Evolutionary conservation across 2,888 invertebrate genomes (phyloP), one percentile per base, ranked within the genome.

Genomic region (Amblyteles armatorius): DNA sequence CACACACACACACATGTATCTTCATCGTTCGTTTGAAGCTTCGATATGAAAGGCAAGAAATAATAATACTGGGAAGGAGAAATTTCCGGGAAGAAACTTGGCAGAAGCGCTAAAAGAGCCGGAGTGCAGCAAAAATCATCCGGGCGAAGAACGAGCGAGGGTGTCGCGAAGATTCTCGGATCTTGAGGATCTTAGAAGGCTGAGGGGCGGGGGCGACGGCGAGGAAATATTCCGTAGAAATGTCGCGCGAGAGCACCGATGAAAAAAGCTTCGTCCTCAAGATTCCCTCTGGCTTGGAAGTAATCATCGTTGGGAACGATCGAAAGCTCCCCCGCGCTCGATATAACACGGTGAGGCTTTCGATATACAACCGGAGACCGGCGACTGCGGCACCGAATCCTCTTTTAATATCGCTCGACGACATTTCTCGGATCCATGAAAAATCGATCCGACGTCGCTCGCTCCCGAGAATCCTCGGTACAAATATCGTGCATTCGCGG

Each of bases 281-380:
- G 57, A 55, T 60, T 71, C 65, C 65, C 65, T 36, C 26, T 78
- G 76, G 82, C 79, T 83, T 72, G 65, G 72, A 82, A 82, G 85
- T 85, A 85, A 85, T 85, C 85, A 85, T 85, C 82, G 69, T 76
- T 65, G 40, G 71, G 69, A 82, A 82, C 85, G 85, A 85, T 85
- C 85, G 76, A 82, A 82, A 85, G 82, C 55, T 69, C 79, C 86
- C 80, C 84, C 79, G 83, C 85, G 74, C 76, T 79, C 55, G 79
- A 60, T 79, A 82, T 68, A 65, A 71, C 79, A 4, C 5, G 13
- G 60, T 40, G 9, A 4, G 79, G 82, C 79, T 79, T 72, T 78
- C 71, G 76, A 85, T 79, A 82, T 82, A 85, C 16, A 48, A 76
- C 78, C 65, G 72, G 63, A 50, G 19, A 60, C 36, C 65, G 55